phyloP scores from a whole-genome alignment of 2,888 invertebrate species.

The Acanthococcus lagerstroemiae region DNA sequence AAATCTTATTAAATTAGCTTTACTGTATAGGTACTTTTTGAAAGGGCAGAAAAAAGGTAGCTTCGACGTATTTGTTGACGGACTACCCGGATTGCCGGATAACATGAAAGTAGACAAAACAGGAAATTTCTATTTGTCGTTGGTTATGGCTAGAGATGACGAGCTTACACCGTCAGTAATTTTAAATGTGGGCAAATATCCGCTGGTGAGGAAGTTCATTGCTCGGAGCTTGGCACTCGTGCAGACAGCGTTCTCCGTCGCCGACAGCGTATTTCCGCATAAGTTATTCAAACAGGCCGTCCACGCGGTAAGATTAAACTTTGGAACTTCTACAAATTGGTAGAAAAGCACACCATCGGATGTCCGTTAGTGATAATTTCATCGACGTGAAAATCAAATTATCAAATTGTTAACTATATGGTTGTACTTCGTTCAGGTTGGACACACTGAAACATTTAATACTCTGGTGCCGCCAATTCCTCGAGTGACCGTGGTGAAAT shows the following conservation, averaged over 20 bases:
- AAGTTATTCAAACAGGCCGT: slow-evolving; percentile 32
- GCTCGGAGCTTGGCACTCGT: slow-evolving; percentile 20
- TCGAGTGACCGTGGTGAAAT: slow-evolving; percentile 51
- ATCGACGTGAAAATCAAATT: slow-evolving; percentile 6
- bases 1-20: too few species aligned
- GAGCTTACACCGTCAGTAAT: slow-evolving; percentile 1
- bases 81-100: slow-evolving; percentile 62
- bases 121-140: slow-evolving; percentile 56
- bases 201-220: slow-evolving; percentile 30
- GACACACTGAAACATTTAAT: slow-evolving; percentile 50
- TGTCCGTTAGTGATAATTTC: not conserved
- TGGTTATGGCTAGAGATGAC: slow-evolving; percentile 48
- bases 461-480: slow-evolving; percentile 41
- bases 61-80: slow-evolving; percentile 67
- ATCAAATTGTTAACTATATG: slow-evolving; percentile 21
- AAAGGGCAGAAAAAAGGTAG: slow-evolving; percentile 72
- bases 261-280: slow-evolving; percentile 31
- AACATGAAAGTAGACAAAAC: slow-evolving; percentile 51
- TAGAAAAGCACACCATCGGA: slow-evolving; percentile 7
- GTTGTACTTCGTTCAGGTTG: slow-evolving; percentile 47
- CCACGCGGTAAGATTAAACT: slow-evolving; percentile 33
- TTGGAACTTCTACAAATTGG: too few species aligned
- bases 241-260: slow-evolving; percentile 19
- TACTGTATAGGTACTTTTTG: slow-evolving; percentile 57
- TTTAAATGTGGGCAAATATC: slow-evolving; percentile 28